Conservation (phyloP, 2,888 invertebrate genomes). For the Panorpa germanica region DNA sequence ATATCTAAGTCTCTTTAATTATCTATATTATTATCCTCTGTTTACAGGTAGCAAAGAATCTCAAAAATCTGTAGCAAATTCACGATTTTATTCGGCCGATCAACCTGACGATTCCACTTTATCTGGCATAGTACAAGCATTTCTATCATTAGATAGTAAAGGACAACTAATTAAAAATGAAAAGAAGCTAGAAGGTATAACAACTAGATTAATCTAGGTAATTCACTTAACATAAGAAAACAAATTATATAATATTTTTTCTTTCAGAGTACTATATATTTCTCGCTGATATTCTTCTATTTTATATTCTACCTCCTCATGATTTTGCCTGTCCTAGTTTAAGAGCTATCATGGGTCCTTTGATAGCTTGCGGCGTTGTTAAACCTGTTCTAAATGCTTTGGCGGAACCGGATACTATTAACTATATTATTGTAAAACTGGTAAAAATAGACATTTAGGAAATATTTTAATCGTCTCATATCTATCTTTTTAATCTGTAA, state of each 20-base stretch:
- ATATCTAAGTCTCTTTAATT: not conserved
- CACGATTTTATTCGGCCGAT: constrained; percentile 13
- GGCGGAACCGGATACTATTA: constrained; percentile 15
- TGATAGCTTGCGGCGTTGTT: constrained; percentile 13
- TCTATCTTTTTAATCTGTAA: not conserved
- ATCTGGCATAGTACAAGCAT: no score
- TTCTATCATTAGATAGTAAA: constrained; percentile 13
- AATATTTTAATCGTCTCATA: not conserved
- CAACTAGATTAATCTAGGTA: no score
- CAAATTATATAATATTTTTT: not conserved
- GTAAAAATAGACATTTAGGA: constrained; percentile 6
- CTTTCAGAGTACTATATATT: constrained; percentile 13
- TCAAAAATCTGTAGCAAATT: constrained; percentile 14
- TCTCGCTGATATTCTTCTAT: constrained; percentile 14
- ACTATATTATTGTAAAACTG: constrained; percentile 14
- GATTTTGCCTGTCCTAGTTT: constrained; percentile 14
- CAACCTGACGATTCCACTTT: constrained; percentile 13
- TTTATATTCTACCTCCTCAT: constrained; percentile 13
- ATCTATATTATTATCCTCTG: constrained; percentile 3
- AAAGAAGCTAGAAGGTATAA: constrained; percentile 13
- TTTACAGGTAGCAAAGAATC: constrained; percentile 6
- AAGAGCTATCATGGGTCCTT: constrained; percentile 14
- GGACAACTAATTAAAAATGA: constrained; percentile 13
- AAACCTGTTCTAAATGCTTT: constrained; percentile 13
- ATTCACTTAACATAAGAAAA: not conserved